These are phyloP conservation scores for Penaeus vannamei DNA, from an alignment of 1,140 invertebrate genomes.

Conservation along the genomic window DNA sequence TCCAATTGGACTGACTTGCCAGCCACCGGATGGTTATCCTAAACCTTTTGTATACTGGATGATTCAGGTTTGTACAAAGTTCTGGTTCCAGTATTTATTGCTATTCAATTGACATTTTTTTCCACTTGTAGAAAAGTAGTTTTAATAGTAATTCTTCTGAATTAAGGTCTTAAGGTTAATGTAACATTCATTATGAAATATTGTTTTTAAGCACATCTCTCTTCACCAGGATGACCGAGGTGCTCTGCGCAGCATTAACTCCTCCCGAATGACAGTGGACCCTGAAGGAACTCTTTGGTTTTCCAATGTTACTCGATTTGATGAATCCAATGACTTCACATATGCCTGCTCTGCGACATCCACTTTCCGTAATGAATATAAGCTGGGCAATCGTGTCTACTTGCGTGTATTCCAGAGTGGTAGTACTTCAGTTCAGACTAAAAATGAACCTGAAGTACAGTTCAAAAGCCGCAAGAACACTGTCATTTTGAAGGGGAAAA, in stretches of 20 bases:
- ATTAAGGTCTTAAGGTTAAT: constrained; percentile 10
- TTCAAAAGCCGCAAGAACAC: constrained; percentile 90
- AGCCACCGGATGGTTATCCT: constrained; percentile 94
- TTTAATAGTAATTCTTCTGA: background rate
- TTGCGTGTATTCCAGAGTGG: constrained; percentile 85
- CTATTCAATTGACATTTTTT: background rate
- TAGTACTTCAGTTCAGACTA: constrained; percentile 80
- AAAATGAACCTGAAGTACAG: constrained; percentile 82
- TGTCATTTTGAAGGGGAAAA: constrained; percentile 85
- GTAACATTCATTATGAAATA: constrained; percentile 13
- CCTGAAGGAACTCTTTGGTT: constrained; percentile 95
- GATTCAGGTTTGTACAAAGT: constrained; percentile 76
- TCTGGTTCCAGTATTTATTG: background rate
- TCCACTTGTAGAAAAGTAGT: background rate
- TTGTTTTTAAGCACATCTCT: constrained; percentile 15
- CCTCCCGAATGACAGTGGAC: constrained; percentile 92
- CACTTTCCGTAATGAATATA: constrained; percentile 89
- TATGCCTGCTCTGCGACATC: constrained; percentile 93
- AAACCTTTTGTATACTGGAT: constrained; percentile 95
- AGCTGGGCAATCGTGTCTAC: constrained; percentile 85
- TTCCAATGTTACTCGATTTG: constrained; percentile 90
- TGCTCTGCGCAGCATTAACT: constrained; percentile 89
- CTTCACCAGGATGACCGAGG: constrained; percentile 77
- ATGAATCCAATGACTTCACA: constrained; percentile 85
- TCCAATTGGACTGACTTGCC: constrained; percentile 88